Evolutionary conservation across 2,113 vertebrate species (phyloP).

Genomic region (Malurus melanocephalus): DNA sequence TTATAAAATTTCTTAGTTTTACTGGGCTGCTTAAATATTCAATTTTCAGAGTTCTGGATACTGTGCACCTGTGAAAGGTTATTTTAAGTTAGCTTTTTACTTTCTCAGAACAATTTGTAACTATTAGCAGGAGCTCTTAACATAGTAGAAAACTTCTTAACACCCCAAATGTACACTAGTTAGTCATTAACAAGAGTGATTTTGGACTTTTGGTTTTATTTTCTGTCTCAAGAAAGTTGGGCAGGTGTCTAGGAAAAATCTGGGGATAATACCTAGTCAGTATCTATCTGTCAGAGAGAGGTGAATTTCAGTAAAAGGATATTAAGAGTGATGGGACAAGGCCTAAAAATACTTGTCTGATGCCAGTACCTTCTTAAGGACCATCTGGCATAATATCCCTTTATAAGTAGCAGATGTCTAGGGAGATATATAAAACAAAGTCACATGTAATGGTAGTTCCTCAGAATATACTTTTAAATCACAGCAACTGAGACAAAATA

Average conservation of each 20-base stretch:
- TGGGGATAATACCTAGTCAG: neutral
- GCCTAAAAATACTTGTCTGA: neutral
- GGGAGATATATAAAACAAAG: neutral
- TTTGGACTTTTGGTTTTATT: neutral
- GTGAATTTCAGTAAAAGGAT: neutral
- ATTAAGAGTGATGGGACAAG: neutral
- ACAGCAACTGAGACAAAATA: neutral
- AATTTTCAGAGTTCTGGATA: neutral
- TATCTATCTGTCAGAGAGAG: neutral
- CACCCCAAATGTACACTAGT: neutral
- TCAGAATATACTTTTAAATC: neutral
- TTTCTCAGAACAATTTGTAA: neutral
- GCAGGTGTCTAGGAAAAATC: neutral
- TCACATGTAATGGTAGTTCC: neutral
- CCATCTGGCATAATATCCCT: neutral
- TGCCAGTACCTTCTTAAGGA: neutral
- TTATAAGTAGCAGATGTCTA: neutral
- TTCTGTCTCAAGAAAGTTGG: neutral
- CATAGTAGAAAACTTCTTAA: neutral
- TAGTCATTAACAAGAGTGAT: neutral
- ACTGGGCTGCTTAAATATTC: neutral
- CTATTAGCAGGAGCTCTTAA: neutral
- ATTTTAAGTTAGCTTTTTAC: neutral
- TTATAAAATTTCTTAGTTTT: conserved; percentile 17
- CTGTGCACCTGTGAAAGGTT: neutral